These are phyloP conservation scores for Lasius fuliginosus DNA, from an alignment of 2,888 invertebrate genomes.

Conservation along the genomic window DNA sequence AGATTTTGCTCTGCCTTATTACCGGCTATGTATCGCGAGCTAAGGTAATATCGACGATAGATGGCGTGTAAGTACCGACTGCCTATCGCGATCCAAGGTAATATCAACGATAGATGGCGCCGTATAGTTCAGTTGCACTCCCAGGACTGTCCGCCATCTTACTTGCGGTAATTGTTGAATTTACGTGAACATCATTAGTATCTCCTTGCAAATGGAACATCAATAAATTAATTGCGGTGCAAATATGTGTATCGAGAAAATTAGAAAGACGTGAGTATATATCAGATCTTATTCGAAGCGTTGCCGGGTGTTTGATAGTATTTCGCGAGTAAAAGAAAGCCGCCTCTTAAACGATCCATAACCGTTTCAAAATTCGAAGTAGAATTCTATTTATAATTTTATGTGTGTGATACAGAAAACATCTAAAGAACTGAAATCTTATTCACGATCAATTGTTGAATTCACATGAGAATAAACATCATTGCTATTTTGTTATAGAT, in stretches of 20 bases:
- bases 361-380: no score
- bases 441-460: slow-evolving; percentile 18
- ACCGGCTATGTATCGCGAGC: background rate
- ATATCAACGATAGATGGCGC: background rate
- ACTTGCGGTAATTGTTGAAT: background rate
- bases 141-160: background rate
- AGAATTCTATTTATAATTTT: no score
- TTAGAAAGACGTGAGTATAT: background rate
- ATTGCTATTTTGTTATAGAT: slow-evolving; percentile 48
- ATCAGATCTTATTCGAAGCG: background rate
- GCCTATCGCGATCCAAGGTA: background rate
- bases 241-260: background rate
- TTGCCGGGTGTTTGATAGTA: background rate
- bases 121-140: no score
- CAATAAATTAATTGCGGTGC: background rate
- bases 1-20: background rate
- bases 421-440: background rate
- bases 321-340: background rate
- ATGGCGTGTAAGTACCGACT: background rate
- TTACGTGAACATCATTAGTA: background rate
- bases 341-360: background rate
- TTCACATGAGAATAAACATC: slow-evolving; percentile 4
- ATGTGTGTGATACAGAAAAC: no score
- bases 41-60: background rate
- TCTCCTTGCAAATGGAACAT: background rate